phyloP scores from a whole-genome alignment of 1,140 invertebrate genomes.

The Pseudomyrmex gracilis region DNA sequence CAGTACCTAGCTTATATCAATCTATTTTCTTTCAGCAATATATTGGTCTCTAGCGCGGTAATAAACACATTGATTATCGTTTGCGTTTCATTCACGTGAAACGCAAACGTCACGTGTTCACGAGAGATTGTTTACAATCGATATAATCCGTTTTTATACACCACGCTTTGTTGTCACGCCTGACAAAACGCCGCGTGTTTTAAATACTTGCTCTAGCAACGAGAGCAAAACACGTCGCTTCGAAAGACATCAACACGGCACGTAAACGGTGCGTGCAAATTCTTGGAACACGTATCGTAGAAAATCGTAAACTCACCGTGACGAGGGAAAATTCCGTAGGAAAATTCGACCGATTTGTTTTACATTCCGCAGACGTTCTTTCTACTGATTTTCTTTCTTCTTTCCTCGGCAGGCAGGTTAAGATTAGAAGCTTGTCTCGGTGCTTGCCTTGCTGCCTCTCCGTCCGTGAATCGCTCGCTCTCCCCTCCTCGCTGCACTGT shows the following conservation, averaged over 20 bases:
- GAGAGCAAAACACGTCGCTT: neutral
- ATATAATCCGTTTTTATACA: conserved; percentile 8
- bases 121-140: conserved; percentile 24
- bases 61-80: conserved; percentile 1
- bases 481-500: conserved; percentile 33
- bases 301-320: conserved; percentile 22
- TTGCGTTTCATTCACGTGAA: neutral
- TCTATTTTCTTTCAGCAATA: neutral
- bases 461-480: conserved; percentile 1
- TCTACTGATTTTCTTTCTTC: neutral
- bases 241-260: no score
- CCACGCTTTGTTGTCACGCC: conserved; percentile 1
- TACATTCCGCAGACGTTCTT: neutral
- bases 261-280: neutral
- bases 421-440: conserved; percentile 11
- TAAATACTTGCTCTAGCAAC: neutral
- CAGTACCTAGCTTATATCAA: neutral
- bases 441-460: neutral
- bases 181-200: conserved; percentile 8
- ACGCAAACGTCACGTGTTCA: neutral
- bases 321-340: neutral
- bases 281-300: neutral
- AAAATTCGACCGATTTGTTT: neutral
- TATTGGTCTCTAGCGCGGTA: neutral
- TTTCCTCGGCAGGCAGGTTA: neutral